Percentiles rank a stretch among this genome's conserved stretches.
These are phyloP conservation scores for Euproctis similis DNA, from an alignment of 2,888 invertebrate species.

Conservation along the genomic window DNA sequence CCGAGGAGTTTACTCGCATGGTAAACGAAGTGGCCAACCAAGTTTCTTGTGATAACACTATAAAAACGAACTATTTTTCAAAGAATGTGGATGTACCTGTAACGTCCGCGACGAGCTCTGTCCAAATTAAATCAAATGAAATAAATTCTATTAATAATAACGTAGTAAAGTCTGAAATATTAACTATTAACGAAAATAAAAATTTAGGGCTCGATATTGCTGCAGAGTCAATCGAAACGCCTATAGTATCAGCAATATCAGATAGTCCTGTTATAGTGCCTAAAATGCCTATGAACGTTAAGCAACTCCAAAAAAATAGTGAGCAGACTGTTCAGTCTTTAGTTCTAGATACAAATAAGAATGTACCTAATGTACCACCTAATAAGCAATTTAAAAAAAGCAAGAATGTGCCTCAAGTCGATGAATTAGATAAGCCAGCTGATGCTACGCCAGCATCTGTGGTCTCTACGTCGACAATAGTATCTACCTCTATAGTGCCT, in stretches of 20 bases:
- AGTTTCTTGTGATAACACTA: slow-evolving; percentile 44
- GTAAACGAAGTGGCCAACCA: slow-evolving; percentile 62
- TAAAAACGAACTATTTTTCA: slow-evolving; percentile 43
- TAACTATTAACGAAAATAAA: slow-evolving; percentile 62
- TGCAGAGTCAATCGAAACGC: slow-evolving; percentile 66
- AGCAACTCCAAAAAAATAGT: slow-evolving; percentile 55
- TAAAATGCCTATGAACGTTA: slow-evolving; percentile 64
- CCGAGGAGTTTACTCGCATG: slow-evolving; percentile 67
- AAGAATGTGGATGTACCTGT: slow-evolving; percentile 45
- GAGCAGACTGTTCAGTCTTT: slow-evolving; percentile 46
- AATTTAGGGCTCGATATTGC: slow-evolving; percentile 53
- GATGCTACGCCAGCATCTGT: slow-evolving; percentile 15
- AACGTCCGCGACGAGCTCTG: slow-evolving; percentile 38
- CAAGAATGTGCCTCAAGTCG: slow-evolving; percentile 53
- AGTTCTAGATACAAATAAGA: slow-evolving; percentile 58
- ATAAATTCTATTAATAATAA: slow-evolving; percentile 63
- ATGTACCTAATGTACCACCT: slow-evolving; percentile 40
- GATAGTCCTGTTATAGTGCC: slow-evolving; percentile 80
- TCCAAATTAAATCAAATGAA: slow-evolving; percentile 56
- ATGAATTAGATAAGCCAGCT: slow-evolving; percentile 37
- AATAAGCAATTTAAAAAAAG: slow-evolving; percentile 47
- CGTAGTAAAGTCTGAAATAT: slow-evolving; percentile 63
- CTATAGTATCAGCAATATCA: slow-evolving; percentile 82
- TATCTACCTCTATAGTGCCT: slow-evolving; percentile 14
- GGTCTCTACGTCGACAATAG: slow-evolving; percentile 18